Conservation (phyloP, 2,113 vertebrate genomes). For the Gobio gobio region DNA sequence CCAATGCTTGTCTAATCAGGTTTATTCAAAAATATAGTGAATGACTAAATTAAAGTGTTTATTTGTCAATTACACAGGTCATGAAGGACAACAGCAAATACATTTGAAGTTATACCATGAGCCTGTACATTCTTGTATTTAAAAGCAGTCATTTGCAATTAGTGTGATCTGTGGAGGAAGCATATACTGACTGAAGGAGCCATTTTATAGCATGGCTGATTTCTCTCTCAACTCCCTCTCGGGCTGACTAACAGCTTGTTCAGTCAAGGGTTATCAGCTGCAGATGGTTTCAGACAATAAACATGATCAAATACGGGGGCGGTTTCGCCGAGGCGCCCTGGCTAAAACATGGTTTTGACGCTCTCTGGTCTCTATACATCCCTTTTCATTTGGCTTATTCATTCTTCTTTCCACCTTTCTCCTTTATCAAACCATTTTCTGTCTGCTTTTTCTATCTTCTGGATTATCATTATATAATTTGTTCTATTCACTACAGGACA, state of each 20-base stretch:
- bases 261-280: conserved; percentile 73
- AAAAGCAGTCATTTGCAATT: conserved; percentile 31
- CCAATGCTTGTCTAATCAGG: background rate
- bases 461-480: conserved; percentile 18
- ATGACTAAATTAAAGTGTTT: background rate
- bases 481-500: conserved; percentile 5
- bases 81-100: background rate
- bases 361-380: conserved; percentile 41
- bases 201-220: conserved; percentile 58
- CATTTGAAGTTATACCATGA: background rate
- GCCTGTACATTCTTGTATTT: background rate
- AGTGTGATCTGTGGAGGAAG: conserved; percentile 28
- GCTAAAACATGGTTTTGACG: conserved; percentile 52
- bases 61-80: background rate
- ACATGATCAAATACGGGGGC: conserved; percentile 72
- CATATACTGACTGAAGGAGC: conserved; percentile 48
- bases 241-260: conserved; percentile 71
- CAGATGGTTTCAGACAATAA: conserved; percentile 78
- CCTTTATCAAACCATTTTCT: conserved; percentile 11
- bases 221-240: conserved; percentile 58
- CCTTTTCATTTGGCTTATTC: conserved; percentile 34
- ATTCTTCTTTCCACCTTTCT: background rate
- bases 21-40: background rate
- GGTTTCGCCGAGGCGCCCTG: conserved; percentile 52
- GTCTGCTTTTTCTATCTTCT: background rate